These are phyloP conservation scores for Pristionchus exspectatus DNA, from an alignment of 2,888 invertebrate genomes.

Conservation along the genomic window DNA sequence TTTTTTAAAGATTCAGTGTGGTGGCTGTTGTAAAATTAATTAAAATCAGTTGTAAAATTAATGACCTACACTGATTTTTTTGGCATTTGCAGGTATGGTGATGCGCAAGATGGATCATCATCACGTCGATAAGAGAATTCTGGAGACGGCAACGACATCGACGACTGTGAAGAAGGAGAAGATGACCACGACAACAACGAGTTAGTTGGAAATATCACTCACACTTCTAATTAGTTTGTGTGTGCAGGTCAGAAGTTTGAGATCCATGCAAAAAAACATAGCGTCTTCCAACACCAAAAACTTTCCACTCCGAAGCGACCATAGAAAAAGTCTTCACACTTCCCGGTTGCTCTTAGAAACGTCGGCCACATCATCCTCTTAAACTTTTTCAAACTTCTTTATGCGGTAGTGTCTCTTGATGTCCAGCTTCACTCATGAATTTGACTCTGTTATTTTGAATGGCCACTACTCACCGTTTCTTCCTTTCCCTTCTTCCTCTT, in stretches of 20 bases:
- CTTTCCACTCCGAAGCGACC: background rate
- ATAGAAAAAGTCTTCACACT: background rate
- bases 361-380: background rate
- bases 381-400: background rate
- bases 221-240: background rate
- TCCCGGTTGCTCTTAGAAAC: background rate
- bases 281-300: no score
- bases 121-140: conserved; percentile 20
- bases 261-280: no score
- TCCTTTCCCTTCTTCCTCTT: background rate
- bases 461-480: background rate
- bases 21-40: no score
- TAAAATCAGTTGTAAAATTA: no score
- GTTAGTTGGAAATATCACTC: background rate
- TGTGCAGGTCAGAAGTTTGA: no score
- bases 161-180: background rate
- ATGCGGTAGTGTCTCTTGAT: background rate
- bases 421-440: background rate
- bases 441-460: background rate
- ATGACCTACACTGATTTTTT: no score
- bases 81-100: conserved; percentile 1
- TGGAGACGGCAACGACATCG: background rate
- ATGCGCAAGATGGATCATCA: conserved; percentile 20
- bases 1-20: no score
- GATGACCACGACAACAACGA: background rate